phyloP scores from a whole-genome alignment of 2,113 vertebrate genomes.

The Cygnus atratus region DNA sequence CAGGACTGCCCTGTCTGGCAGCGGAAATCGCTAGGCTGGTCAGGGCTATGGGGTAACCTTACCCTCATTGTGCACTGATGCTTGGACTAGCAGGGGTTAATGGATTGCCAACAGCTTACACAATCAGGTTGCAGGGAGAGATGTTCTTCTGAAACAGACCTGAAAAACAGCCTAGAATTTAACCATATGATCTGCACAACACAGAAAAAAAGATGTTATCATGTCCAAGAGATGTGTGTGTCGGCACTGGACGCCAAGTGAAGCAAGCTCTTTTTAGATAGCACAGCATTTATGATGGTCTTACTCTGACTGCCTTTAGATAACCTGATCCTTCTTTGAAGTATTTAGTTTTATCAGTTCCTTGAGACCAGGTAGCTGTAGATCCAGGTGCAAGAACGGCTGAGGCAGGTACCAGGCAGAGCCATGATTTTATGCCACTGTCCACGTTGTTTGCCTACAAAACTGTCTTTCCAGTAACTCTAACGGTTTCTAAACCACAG shows the following conservation, averaged over 20 bases:
- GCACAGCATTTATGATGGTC: neutral
- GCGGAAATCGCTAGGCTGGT: fast-evolving
- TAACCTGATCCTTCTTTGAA: neutral
- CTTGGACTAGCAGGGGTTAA: neutral
- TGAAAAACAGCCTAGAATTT: neutral
- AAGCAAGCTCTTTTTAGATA: neutral
- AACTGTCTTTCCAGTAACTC: neutral
- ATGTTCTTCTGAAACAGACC: neutral
- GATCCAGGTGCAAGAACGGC: neutral
- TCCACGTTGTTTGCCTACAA: neutral
- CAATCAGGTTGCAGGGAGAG: neutral
- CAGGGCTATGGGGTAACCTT: neutral
- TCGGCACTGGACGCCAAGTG: neutral
- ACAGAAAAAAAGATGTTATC: neutral
- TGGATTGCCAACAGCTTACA: neutral
- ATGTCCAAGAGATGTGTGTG: neutral
- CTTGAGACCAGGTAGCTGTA: neutral
- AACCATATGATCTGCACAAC: neutral
- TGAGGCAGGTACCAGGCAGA: neutral
- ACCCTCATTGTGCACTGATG: neutral
- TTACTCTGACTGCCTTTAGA: neutral
- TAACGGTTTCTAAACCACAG: neutral
- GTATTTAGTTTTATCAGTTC: neutral
- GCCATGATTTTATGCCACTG: neutral
- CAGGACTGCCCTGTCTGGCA: neutral